phyloP scores from a whole-genome alignment of 2,797 vertebrate genomes.

The Brotogeris chrysoptera region DNA sequence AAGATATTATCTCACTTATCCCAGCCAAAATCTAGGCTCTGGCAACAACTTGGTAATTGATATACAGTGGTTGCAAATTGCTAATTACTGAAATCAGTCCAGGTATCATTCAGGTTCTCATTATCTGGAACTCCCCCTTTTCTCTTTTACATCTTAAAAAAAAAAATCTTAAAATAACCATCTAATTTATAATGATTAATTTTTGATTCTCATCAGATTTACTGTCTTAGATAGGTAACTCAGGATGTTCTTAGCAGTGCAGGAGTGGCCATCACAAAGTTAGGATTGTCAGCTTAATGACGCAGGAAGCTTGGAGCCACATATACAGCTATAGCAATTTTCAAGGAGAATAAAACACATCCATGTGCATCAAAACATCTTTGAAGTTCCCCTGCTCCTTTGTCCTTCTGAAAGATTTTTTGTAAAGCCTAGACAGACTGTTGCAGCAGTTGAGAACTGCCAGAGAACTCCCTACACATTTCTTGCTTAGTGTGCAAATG shows the following conservation, averaged over 20 bases:
- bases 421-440: neutral
- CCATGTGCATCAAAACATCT: neutral
- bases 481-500: neutral
- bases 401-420: neutral
- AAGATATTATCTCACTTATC: neutral
- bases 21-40: neutral
- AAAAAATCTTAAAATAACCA: neutral
- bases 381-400: neutral
- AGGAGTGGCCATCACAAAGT: neutral
- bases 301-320: neutral
- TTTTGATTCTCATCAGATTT: neutral
- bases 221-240: neutral
- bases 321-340: neutral
- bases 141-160: neutral
- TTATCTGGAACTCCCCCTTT: rapidly evolving
- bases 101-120: neutral
- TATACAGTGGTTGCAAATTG: neutral
- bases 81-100: neutral
- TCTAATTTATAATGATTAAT: neutral
- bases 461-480: neutral
- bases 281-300: neutral
- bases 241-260: neutral
- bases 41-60: neutral
- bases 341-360: neutral
- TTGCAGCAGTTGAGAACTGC: neutral